Percentiles rank a stretch among this genome's conserved stretches.
These are phyloP conservation scores for Conger conger DNA, from an alignment of 2,113 vertebrate genomes.

Conservation along the genomic window DNA sequence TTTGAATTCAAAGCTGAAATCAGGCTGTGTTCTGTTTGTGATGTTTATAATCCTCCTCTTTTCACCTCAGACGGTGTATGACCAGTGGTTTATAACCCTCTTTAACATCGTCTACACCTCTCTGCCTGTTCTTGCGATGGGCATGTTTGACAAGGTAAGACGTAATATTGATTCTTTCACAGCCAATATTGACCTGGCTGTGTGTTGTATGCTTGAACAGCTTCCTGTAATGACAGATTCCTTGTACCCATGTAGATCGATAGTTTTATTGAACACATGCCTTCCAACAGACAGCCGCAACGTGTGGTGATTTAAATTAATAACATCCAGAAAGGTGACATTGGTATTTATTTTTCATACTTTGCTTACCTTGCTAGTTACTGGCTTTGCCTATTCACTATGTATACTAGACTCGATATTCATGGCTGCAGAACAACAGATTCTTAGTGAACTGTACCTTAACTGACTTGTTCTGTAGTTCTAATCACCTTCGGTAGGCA, in stretches of 20 bases:
- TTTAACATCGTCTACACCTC: slow-evolving; percentile 83
- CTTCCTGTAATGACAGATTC: slow-evolving; percentile 3
- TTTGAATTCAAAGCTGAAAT: neutral
- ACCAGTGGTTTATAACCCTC: slow-evolving; percentile 84
- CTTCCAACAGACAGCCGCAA: neutral
- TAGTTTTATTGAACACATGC: neutral
- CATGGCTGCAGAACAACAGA: too few species aligned
- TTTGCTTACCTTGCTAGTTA: too few species aligned
- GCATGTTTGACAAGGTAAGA: slow-evolving; percentile 82
- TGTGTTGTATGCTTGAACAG: neutral
- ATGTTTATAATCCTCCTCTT: neutral
- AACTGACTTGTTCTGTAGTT: too few species aligned
- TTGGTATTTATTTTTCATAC: too few species aligned
- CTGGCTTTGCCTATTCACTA: too few species aligned
- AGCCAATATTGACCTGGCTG: neutral
- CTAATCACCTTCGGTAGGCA: too few species aligned
- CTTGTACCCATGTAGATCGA: slow-evolving; percentile 12
- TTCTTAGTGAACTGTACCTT: too few species aligned
- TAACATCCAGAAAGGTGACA: neutral
- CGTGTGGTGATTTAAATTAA: neutral
- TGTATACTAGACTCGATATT: too few species aligned
- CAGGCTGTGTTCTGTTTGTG: neutral
- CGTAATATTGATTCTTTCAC: neutral
- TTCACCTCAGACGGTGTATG: slow-evolving; percentile 75
- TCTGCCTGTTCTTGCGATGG: slow-evolving; percentile 79